Conservation (phyloP, 2,113 vertebrate species). For the Argyrosomus japonicus region DNA sequence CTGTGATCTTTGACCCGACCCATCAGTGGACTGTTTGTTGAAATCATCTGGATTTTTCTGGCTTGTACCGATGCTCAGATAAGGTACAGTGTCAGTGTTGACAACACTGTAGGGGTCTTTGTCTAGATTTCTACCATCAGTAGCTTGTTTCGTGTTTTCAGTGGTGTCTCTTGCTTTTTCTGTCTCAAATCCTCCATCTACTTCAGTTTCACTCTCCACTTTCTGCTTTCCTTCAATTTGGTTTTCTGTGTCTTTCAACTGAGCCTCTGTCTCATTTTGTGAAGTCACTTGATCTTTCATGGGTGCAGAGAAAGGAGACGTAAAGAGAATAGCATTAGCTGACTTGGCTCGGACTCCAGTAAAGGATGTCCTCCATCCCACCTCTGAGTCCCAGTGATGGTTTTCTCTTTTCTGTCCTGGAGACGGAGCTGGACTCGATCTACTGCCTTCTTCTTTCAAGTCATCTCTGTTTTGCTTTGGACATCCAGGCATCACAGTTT, state of each 20-base stretch:
- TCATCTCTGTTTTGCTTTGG: background rate
- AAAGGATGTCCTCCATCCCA: background rate
- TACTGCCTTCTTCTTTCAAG: background rate
- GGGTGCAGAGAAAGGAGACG: constrained; percentile 30
- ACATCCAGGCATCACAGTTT: constrained; percentile 57
- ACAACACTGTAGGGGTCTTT: background rate
- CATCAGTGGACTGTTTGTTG: background rate
- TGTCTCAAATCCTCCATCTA: background rate
- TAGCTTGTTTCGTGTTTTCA: background rate
- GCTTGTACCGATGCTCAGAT: constrained; percentile 78
- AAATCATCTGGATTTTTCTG: constrained; percentile 33
- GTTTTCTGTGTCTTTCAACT: background rate
- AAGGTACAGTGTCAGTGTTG: constrained; percentile 63
- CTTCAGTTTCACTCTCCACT: background rate
- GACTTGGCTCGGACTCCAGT: constrained; percentile 76
- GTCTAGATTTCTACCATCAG: background rate
- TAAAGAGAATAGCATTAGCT: constrained; percentile 75
- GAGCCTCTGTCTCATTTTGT: constrained; percentile 2
- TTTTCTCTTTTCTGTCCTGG: background rate
- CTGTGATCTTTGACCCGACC: background rate
- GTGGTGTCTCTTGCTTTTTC: background rate
- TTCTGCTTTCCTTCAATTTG: background rate
- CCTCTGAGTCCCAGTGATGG: constrained; percentile 14
- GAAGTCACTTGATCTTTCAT: background rate
- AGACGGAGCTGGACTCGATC: background rate